Percentiles rank a stretch among this genome's conserved stretches.
Evolutionary conservation across 2,113 vertebrate species (phyloP).

Genomic region (Pedetes capensis): DNA sequence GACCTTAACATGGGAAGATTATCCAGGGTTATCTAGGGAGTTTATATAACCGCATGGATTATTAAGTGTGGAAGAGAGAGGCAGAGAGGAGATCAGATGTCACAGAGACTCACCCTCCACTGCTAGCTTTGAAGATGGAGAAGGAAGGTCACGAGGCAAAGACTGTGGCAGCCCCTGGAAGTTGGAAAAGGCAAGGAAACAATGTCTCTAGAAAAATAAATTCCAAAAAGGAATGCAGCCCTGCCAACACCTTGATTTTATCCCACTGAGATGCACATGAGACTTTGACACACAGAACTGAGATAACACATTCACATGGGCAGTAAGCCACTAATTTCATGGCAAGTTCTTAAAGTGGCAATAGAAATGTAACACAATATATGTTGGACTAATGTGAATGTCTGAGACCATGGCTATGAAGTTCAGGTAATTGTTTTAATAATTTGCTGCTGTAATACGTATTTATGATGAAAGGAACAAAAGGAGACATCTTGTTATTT

Average conservation of each 20-base stretch:
- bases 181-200: not conserved
- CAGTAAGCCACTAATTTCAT: not conserved
- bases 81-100: not conserved
- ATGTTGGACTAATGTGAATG: not conserved
- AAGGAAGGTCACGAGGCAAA: rapidly evolving
- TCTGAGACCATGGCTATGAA: not conserved
- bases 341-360: not conserved
- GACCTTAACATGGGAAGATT: not conserved
- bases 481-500: not conserved
- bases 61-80: not conserved
- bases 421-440: not conserved
- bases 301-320: not conserved
- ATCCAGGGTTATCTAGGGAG: not conserved
- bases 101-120: not conserved
- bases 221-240: not conserved
- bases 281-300: not conserved
- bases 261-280: rapidly evolving
- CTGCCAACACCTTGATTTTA: not conserved
- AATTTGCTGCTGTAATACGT: not conserved
- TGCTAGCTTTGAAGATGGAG: not conserved
- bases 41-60: not conserved
- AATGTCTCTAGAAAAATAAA: not conserved
- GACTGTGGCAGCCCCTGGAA: not conserved
- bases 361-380: not conserved
- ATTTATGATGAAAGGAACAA: not conserved